Evolutionary conservation across 1,140 invertebrate genomes (phyloP), one percentile per base, ranked within the genome.

Genomic region (Musca vetustissima): DNA sequence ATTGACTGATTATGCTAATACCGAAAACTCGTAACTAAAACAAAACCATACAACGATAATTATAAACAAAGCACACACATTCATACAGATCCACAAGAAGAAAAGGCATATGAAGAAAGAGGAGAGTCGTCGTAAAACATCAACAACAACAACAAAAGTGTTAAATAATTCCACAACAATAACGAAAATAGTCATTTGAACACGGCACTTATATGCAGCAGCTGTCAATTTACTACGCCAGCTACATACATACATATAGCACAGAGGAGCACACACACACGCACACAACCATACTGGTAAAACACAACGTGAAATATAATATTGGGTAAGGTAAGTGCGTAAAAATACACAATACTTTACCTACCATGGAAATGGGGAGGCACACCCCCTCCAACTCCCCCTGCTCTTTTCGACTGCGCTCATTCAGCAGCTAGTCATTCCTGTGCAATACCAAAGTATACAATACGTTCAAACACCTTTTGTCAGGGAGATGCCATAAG

Each of bases 281-380:
- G 2, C 11, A 28, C 28, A 15, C 55, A 32, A 8, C 36, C n/a
- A 61, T 19, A 52, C 7, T 9, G n/a, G 21, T 13, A 61, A n/a
- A 61, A 59, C 32, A 24, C 55, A 59, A 32, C 14, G 36, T 43
- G 36, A 43, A 43, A 43, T 43, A 43, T 43, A 59, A 28, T 61
- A 61, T 61, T 61, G 57, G 57, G 57, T 61, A 61, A 61, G 57
- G 57, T 61, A 61, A 61, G 57, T 61, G 57, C 57, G 57, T 61
- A 61, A 61, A 61, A 61, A 32, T 61, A 61, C 57, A 61, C 57
- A 61, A 61, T 43, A 61, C n/a, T 19, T 59, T 6, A 52, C 49
- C 21, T 52, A 8, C 21, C 49, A 22, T 21, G 9, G 21, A 52
- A 52, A 7, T 52, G 49, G 7, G 21, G 17, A 52, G 17, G 21